A percentile compares a stretch with the other conserved stretches of the same genome.
Conservation (phyloP, 1,140 invertebrate species). For the Hypothenemus hampei region DNA sequence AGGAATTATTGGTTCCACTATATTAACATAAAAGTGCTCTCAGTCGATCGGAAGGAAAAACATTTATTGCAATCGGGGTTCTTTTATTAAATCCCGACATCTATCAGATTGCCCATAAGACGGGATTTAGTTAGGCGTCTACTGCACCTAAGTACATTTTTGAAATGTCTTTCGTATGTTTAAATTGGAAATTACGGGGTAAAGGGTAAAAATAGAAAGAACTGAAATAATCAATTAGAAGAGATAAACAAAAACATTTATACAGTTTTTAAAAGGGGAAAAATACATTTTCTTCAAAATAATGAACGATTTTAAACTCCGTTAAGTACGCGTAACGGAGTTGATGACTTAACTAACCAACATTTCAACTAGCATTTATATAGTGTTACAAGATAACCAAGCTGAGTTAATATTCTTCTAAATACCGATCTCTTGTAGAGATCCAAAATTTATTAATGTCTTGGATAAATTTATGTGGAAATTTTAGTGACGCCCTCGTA, state of each 20-base stretch:
- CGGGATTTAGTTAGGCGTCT: constrained; percentile 34
- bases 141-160: constrained; percentile 35
- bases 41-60: constrained; percentile 30
- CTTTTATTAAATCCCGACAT: constrained; percentile 41
- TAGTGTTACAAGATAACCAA: too few species aligned
- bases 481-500: constrained; percentile 1
- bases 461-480: background rate
- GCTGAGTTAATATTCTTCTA: too few species aligned
- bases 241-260: too few species aligned
- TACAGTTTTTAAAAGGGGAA: too few species aligned
- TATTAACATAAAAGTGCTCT: constrained; percentile 30
- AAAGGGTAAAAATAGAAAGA: constrained; percentile 9
- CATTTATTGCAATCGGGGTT: constrained; percentile 37
- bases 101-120: constrained; percentile 37
- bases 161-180: constrained; percentile 9
- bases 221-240: too few species aligned
- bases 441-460: too few species aligned
- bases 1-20: constrained; percentile 27
- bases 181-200: constrained; percentile 21
- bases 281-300: too few species aligned
- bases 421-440: too few species aligned
- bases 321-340: too few species aligned
- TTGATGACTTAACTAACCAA: too few species aligned
- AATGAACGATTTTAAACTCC: too few species aligned
- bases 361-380: too few species aligned